Percentiles rank a stretch among this genome's conserved stretches.
These are phyloP conservation scores for Tamandua tetradactyla DNA, from an alignment of 2,797 vertebrate genomes.

Conservation along the genomic window DNA sequence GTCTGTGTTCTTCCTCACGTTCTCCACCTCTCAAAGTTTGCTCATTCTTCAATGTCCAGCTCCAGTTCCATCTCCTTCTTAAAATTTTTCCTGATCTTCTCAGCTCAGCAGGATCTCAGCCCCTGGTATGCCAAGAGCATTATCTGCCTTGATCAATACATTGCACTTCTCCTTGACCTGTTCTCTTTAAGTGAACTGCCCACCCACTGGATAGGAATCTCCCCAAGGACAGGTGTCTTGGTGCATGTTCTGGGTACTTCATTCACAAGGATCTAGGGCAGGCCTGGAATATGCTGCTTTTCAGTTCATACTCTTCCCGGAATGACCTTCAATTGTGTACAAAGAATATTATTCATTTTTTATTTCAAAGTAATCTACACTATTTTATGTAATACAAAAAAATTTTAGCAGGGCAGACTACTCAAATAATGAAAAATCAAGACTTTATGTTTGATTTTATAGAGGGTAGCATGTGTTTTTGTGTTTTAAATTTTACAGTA, in stretches of 20 bases:
- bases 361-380: neutral
- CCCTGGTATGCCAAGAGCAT: neutral
- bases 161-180: neutral
- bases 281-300: neutral
- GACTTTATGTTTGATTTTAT: neutral
- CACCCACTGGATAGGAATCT: neutral
- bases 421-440: neutral
- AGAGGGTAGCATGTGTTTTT: neutral
- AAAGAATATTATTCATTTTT: neutral
- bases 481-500: neutral
- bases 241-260: neutral
- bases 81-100: neutral
- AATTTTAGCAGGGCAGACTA: neutral
- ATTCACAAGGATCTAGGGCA: neutral
- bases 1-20: neutral
- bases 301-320: neutral
- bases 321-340: neutral
- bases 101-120: neutral
- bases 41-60: neutral
- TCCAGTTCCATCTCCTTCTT: neutral
- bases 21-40: neutral
- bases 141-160: accelerated
- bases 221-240: neutral
- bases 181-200: too few species aligned
- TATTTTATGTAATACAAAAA: neutral